Base-by-base conservation (phyloP, 1,140 invertebrate species). In the Nomia melanderi region DNA sequence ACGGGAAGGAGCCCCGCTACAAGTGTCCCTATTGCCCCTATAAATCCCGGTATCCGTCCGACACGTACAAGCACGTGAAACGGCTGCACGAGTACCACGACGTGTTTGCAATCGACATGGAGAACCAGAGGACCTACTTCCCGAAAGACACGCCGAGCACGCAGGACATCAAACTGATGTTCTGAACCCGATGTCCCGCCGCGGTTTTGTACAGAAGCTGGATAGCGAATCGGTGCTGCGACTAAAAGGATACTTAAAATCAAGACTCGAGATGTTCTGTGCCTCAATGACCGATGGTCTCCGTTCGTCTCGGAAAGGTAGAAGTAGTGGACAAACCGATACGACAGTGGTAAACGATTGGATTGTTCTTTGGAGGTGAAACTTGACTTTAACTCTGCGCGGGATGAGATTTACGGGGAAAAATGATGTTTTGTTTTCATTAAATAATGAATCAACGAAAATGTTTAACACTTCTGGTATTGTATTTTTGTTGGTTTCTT, bases 11-110 rank as follows among this genome's bases (percentile, higher is more conserved):
- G 36, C 91, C 91, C 3, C 86, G 90, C 65, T 93, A 91, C 82
- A 81, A 87, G 9, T 93, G 93, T 74, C 91, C 89, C 6, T 87
- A 90, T 50, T 93, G 92, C 78, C 57, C 78, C 20, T 87, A 89
- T 59, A 76, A 78, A 11, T 83, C 79, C 6, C 83, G 86, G 14
- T 77, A 83, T 20, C 75, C 86, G 0, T 81, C 79, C n/a, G 82
- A 86, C 54, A 81, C 88, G 29, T 77, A 81, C 17, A 84, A 81
- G 23, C 90, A 90, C 59, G 74, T 88, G 27, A 77, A 72, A 29
- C 76, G 77, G 14, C 57, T 69, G 33, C 88, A 89, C 78, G 66
- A 77, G 74, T 71, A 53, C 47, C 60, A 74, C 39, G n/a, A 60
- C 1, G 74, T 77, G n/a, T 80, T 64, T 44, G 53, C 78, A 31